These are phyloP conservation scores for Thymallus thymallus DNA, from an alignment of 2,113 vertebrate genomes.

Conservation along the genomic window DNA sequence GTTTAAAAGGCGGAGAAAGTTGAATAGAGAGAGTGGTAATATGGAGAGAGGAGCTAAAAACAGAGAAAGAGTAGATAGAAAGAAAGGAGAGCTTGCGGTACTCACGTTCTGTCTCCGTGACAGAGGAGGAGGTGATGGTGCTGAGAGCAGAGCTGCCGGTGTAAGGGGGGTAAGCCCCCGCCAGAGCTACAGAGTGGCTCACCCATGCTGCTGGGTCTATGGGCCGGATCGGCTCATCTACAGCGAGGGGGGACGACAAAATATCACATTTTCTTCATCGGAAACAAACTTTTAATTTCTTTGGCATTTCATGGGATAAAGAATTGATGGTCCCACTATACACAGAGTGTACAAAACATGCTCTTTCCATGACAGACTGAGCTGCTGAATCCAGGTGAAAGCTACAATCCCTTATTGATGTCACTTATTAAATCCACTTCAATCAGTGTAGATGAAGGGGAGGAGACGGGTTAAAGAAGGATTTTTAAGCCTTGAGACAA, in stretches of 20 bases:
- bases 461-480: too few species aligned
- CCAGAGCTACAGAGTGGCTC: constrained; percentile 84
- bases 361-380: too few species aligned
- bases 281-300: too few species aligned
- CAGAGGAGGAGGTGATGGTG: constrained; percentile 82
- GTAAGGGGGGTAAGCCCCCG: constrained; percentile 80
- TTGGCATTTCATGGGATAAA: background rate
- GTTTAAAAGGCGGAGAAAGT: background rate
- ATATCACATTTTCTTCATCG: background rate
- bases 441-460: too few species aligned
- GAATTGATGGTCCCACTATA: background rate
- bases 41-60: too few species aligned
- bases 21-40: background rate
- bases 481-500: too few species aligned
- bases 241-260: background rate
- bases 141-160: constrained; percentile 85
- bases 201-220: constrained; percentile 90
- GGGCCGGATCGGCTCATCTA: constrained; percentile 87
- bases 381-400: too few species aligned
- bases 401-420: too few species aligned
- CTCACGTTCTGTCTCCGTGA: constrained; percentile 82
- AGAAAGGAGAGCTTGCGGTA: background rate
- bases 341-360: too few species aligned
- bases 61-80: background rate
- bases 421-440: too few species aligned